Conservation (phyloP, 2,888 invertebrate genomes). For the Creontiades dilutus region DNA sequence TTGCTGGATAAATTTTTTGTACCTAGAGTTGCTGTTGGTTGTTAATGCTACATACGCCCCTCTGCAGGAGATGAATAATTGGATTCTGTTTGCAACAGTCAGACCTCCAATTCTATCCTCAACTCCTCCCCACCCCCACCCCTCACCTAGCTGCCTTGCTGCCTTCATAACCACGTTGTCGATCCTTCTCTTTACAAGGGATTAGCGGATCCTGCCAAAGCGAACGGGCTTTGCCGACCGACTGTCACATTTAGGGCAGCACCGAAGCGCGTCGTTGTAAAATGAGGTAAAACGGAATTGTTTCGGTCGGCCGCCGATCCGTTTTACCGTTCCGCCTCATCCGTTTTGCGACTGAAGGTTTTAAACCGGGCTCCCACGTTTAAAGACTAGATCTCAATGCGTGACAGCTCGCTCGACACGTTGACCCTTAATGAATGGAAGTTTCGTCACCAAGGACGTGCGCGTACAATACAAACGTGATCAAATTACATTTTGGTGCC, state of each 20-base stretch:
- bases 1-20: too few relatives aligned
- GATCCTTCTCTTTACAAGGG: not conserved
- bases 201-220: not conserved
- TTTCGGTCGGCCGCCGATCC: conserved; percentile 28
- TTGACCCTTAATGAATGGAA: not conserved
- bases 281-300: conserved; percentile 32
- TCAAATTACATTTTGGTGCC: too few relatives aligned
- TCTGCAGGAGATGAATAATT: not conserved
- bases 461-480: too few relatives aligned
- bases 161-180: conserved; percentile 9
- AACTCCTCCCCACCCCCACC: not conserved
- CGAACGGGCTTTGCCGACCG: not conserved
- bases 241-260: conserved; percentile 6
- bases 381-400: not conserved
- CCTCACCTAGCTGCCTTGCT: not conserved
- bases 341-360: not conserved
- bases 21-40: too few relatives aligned
- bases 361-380: not conserved
- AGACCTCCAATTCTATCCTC: not conserved
- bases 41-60: too few relatives aligned
- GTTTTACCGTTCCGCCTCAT: conserved; percentile 15
- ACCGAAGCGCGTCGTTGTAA: conserved; percentile 10
- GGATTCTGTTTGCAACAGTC: not conserved
- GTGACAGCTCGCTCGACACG: not conserved
- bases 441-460: not conserved